Evolutionary conservation across 2,797 vertebrate genomes (phyloP), one percentile per base, ranked within the genome.

Genomic region (Dromococcyx pavoninus): DNA sequence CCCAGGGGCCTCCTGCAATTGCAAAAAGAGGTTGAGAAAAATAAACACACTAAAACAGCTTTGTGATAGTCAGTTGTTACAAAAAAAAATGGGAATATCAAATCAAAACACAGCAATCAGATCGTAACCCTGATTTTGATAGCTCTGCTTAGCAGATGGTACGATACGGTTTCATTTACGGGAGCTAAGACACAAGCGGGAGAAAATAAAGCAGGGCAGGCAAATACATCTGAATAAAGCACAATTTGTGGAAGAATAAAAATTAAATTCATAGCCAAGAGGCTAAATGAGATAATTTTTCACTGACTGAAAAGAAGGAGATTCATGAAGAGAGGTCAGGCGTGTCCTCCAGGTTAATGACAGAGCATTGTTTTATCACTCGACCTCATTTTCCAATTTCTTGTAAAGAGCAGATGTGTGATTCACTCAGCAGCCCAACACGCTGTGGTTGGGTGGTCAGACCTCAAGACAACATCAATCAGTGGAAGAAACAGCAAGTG

Each of bases 1-100:
- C 98, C 97, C 98, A 99, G 95, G 98, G 98, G 48, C 97, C 94
- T 90, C 99, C 99, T 99, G 88, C 30, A 97, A 97, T 93, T 65
- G 65, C 96, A 60, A 76, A 69, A 60, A 76, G 71, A 82, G 56
- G 30, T 22, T 81, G 30, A 84, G 74, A 65, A 69, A 86, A 95
- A 61, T 5, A 39, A 91, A 50, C 17, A 16, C 22, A 48, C 12
- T 6, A 14, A 15, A 72, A 43, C 3, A 67, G 60, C 25, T 88
- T 27, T 7, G 8, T 7, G 50, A 46, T 1, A 27, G 5, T 7
- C 75, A 56, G 33, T 0, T 12, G 13, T 37, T 35, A 60, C 3
- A 12, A 46, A 56, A 54, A 41, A 54, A 41, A 5, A 11, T 30
- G 30, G 9, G 32, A 71, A 62, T 39, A 73, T 30, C 60, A 39